These are phyloP conservation scores for Solenopsis invicta DNA, from an alignment of 1,140 invertebrate species.

Conservation along the genomic window DNA sequence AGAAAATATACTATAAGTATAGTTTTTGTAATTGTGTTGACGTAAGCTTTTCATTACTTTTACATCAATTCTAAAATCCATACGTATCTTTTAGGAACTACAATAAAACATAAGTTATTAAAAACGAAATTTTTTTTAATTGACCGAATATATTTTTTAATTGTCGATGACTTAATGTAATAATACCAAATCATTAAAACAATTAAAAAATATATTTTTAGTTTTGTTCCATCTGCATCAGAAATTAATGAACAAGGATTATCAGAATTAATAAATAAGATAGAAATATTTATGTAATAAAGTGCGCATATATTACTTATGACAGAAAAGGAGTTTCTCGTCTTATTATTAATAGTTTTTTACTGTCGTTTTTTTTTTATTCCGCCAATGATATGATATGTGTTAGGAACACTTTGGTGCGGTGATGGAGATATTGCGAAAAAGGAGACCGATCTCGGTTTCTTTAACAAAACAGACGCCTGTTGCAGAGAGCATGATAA, in stretches of 20 bases:
- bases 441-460: conserved; percentile 85
- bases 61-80: no score
- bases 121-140: neutral
- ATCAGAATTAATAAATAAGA: no score
- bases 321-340: neutral
- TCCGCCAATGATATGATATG: neutral
- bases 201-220: neutral
- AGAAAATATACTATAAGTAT: neutral
- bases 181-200: no score
- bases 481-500: conserved; percentile 86
- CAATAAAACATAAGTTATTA: neutral
- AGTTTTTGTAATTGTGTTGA: neutral
- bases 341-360: neutral
- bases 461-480: conserved; percentile 85
- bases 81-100: neutral
- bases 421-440: conserved; percentile 87
- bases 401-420: conserved; percentile 88
- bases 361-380: neutral
- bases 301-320: neutral
- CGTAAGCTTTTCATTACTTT: neutral
- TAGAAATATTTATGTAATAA: neutral
- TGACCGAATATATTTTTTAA: neutral
- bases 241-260: neutral
- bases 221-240: no score
- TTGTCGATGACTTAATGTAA: neutral